A percentile compares a stretch with the other conserved stretches of the same genome.
Evolutionary conservation across 2,888 invertebrate genomes (phyloP).

Genomic region (Taphrorychus bicolor): DNA sequence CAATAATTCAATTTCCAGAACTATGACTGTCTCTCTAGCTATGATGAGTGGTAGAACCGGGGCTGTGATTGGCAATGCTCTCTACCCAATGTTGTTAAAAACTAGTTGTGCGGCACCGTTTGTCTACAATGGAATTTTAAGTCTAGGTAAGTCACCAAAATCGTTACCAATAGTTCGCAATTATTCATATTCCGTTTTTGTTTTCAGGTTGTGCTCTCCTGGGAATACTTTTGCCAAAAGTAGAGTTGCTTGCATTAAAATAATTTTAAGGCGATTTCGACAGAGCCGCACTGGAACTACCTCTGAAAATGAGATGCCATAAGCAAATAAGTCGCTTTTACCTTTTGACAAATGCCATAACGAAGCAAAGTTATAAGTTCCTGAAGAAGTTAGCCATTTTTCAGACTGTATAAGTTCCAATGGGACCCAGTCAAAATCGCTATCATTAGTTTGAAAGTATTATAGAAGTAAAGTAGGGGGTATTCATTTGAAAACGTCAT

Average conservation of each 20-base stretch:
- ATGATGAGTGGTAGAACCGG: constrained; percentile 77
- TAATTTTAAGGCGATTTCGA: too few species aligned
- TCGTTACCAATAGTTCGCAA: not conserved
- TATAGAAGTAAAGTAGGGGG: too few species aligned
- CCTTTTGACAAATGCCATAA: too few species aligned
- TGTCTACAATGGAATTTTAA: constrained; percentile 68
- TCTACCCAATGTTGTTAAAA: constrained; percentile 73
- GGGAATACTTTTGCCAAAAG: constrained; percentile 48
- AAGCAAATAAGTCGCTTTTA: too few species aligned
- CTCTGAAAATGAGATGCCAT: not conserved
- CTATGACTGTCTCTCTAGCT: constrained; percentile 74
- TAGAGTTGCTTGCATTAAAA: constrained; percentile 50
- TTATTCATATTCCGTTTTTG: constrained; percentile 2
- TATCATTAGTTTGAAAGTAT: too few species aligned
- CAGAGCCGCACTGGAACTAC: too few species aligned
- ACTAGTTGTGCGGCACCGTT: constrained; percentile 78
- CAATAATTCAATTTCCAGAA: constrained; percentile 59
- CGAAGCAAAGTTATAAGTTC: too few species aligned
- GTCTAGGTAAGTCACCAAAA: constrained; percentile 62
- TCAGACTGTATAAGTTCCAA: too few species aligned
- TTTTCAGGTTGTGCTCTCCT: constrained; percentile 49
- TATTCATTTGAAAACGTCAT: too few species aligned
- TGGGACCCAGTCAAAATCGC: too few species aligned
- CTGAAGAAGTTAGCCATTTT: too few species aligned
- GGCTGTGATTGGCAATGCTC: constrained; percentile 73